Evolutionary conservation across 2,113 vertebrate genomes (phyloP), one percentile per base, ranked within the genome.

Genomic region (Entomyzon cyanotis): DNA sequence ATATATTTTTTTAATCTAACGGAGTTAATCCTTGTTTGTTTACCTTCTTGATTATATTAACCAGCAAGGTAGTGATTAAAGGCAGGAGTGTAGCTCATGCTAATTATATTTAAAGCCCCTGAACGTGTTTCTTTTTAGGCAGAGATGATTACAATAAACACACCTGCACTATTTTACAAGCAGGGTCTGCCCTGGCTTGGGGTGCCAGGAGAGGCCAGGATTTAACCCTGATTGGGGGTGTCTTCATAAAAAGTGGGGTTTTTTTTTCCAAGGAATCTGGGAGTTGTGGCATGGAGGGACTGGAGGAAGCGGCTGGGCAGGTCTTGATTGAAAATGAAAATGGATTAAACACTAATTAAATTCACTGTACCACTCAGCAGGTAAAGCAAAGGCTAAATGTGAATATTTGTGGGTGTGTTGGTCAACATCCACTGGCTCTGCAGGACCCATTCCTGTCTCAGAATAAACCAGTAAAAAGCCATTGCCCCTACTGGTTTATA

Each of bases 141-240:
- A 25, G 70, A 87, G 42, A 91, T 69, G 93, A 90, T 93, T 92
- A 47, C 80, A 87, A 93, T 96, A 97, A 98, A 98, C 98, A 98
- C 98, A 98, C 98, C 98, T 98, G 98, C 96, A 53, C 21, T n/a
- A 21, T 65, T 94, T 94, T 78, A 95, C 62, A 63, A 91, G 91
- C 56, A 49, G 76, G 22, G 46, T 52, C 2, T 0, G 53, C 0
- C 6, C 23, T 33, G 64, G 76, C 42, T 87, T 24, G 56, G 64
- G 63, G 31, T 94, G 58, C 59, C 30, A 30, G 77, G 52, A 85
- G 35, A 27, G 35, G 46, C 15, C 16, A 5, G 63, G 37, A 35
- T 28, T 68, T 91, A 33, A 50, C 24, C 53, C 27, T 46, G 12
- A 17, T 67, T 7, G 37, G 3, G 8, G 44, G 21, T 3, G 24